These are phyloP conservation scores for Sorex fumeus DNA, from an alignment of 2,113 vertebrate genomes.

Conservation along the genomic window DNA sequence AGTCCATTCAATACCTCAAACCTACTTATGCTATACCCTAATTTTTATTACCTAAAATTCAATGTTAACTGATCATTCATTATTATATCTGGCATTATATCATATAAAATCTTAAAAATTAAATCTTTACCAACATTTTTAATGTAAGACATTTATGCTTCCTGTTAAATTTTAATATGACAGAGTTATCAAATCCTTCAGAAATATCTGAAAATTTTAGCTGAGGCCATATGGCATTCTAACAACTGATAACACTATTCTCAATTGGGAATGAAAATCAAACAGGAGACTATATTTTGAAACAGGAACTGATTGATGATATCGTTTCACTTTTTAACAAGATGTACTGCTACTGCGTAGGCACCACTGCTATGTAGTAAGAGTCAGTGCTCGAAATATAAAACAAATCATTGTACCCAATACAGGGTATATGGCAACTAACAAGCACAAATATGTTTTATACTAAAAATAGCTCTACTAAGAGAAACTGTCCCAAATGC, in stretches of 20 bases:
- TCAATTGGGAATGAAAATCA: slow-evolving; percentile 14
- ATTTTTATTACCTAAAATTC: slow-evolving; percentile 54
- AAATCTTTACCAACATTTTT: slow-evolving; percentile 40
- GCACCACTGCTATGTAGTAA: slow-evolving; percentile 15
- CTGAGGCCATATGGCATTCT: neutral
- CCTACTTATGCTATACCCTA: slow-evolving; percentile 7
- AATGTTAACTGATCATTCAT: slow-evolving; percentile 18
- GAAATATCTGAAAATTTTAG: slow-evolving; percentile 38
- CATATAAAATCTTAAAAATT: neutral
- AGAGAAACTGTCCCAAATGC: slow-evolving; percentile 69
- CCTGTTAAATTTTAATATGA: neutral
- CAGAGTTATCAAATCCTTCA: neutral
- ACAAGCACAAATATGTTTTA: slow-evolving; percentile 60
- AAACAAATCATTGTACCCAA: slow-evolving; percentile 53
- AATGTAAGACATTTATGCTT: neutral
- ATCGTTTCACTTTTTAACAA: slow-evolving; percentile 59
- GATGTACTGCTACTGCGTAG: slow-evolving; percentile 5
- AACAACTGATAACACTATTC: neutral
- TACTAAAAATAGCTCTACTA: slow-evolving; percentile 68
- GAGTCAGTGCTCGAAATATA: slow-evolving; percentile 42
- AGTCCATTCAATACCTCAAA: neutral
- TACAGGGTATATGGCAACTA: slow-evolving; percentile 59
- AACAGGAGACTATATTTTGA: slow-evolving; percentile 28
- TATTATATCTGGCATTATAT: slow-evolving; percentile 42
- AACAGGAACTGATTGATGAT: neutral